phyloP scores from a whole-genome alignment of 2,113 vertebrate species.

The Cyanoramphus novaezelandiae region DNA sequence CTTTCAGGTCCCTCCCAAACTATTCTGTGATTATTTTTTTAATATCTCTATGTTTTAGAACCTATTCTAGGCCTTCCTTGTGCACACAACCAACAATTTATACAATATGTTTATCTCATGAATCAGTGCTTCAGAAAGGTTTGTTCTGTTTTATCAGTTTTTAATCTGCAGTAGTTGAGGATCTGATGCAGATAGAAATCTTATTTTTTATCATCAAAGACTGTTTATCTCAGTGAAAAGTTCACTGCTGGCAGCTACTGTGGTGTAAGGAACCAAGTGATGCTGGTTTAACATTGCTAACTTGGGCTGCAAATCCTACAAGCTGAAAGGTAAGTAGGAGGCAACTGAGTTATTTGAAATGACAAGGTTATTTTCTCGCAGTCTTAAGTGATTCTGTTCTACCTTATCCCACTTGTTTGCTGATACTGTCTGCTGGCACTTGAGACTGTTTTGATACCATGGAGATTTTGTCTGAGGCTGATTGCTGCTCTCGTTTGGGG shows the following conservation, averaged over 20 bases:
- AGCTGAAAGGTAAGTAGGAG: background rate
- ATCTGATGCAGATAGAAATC: background rate
- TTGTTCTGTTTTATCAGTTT: background rate
- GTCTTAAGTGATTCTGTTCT: background rate
- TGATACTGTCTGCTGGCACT: background rate
- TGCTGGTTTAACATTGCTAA: background rate
- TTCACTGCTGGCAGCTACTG: background rate
- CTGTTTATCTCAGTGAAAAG: background rate
- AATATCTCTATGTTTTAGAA: background rate
- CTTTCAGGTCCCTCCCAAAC: background rate
- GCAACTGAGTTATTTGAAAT: background rate
- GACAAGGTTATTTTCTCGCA: background rate
- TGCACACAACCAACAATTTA: background rate
- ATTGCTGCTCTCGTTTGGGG: background rate
- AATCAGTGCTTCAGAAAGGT: background rate
- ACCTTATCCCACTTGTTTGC: background rate
- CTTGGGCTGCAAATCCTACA: background rate
- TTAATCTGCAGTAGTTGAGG: background rate
- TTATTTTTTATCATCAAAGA: background rate
- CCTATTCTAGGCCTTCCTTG: background rate
- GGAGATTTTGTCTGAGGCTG: background rate
- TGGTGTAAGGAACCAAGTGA: background rate
- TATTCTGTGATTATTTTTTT: background rate
- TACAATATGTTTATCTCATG: background rate
- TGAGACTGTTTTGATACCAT: accelerated